A percentile compares a stretch with the other conserved stretches of the same genome.
phyloP scores from a whole-genome alignment of 2,113 vertebrate species.

The Triplophysa dalaica region DNA sequence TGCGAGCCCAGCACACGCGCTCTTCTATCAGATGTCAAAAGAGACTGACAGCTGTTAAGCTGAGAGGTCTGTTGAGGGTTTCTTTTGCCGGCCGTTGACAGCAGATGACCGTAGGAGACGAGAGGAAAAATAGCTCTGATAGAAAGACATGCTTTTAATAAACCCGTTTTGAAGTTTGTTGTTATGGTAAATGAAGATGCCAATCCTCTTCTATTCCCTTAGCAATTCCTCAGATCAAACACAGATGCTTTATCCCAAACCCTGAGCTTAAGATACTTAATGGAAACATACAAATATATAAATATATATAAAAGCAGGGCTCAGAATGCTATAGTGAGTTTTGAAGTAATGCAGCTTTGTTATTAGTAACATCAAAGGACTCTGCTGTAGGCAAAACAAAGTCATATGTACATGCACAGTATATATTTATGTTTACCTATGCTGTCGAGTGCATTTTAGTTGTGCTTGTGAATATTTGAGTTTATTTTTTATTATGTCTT shows the following conservation, averaged over 20 bases:
- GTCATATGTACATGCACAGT: slow-evolving; percentile 28
- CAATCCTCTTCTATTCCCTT: slow-evolving; percentile 41
- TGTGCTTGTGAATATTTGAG: neutral
- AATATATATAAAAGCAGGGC: slow-evolving; percentile 12
- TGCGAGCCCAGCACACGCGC: neutral
- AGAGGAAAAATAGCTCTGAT: neutral
- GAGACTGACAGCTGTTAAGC: slow-evolving; percentile 1
- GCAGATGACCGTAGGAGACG: neutral
- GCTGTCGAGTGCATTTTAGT: neutral
- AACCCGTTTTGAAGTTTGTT: slow-evolving; percentile 58
- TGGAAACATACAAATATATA: slow-evolving; percentile 31
- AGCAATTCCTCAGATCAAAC: slow-evolving; percentile 52
- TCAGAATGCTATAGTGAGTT: slow-evolving; percentile 10
- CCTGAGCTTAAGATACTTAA: slow-evolving; percentile 55
- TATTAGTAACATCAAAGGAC: slow-evolving; percentile 60
- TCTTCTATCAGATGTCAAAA: slow-evolving; percentile 3
- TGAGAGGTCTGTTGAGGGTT: neutral
- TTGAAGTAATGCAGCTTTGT: slow-evolving; percentile 56
- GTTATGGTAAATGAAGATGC: slow-evolving; percentile 49
- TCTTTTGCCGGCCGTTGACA: neutral
- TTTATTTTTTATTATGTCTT: too few species aligned
- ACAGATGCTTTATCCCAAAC: slow-evolving; percentile 55
- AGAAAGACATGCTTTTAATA: slow-evolving; percentile 24
- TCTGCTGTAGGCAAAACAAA: slow-evolving; percentile 55
- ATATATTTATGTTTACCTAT: neutral